Evolutionary conservation across 2,888 invertebrate species (phyloP).

Genomic region (Willowsia nigromaculata): DNA sequence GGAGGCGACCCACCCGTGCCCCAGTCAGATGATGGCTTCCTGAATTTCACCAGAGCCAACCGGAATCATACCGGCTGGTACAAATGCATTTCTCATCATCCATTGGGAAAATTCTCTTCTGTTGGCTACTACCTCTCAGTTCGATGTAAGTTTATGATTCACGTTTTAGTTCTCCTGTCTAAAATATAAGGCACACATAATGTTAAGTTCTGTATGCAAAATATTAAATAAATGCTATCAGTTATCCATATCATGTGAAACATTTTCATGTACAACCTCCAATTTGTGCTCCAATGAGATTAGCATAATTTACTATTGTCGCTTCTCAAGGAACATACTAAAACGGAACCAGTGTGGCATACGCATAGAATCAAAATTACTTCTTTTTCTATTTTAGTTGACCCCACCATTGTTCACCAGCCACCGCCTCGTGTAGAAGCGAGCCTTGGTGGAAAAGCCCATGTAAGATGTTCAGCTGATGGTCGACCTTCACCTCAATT

Average conservation of each 20-base stretch:
- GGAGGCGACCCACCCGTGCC: slow-evolving; percentile 82
- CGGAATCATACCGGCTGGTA: slow-evolving; percentile 95
- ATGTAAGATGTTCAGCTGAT: slow-evolving; percentile 89
- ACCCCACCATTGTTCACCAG: slow-evolving; percentile 79
- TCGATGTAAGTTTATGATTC: slow-evolving; percentile 86
- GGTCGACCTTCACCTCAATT: slow-evolving; percentile 79
- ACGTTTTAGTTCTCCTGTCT: background rate
- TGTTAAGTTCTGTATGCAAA: background rate
- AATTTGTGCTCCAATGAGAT: too few species aligned
- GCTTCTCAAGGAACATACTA: too few species aligned
- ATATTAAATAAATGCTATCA: too few species aligned
- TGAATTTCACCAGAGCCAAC: slow-evolving; percentile 90
- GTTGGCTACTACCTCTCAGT: slow-evolving; percentile 95
- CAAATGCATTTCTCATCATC: slow-evolving; percentile 91
- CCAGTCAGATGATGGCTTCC: slow-evolving; percentile 88
- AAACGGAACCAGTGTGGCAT: too few species aligned
- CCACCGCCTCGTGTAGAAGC: slow-evolving; percentile 83
- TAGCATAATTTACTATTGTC: too few species aligned
- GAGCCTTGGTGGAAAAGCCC: slow-evolving; percentile 91
- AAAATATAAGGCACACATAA: too few species aligned
- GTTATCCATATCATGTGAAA: too few species aligned
- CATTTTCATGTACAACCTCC: too few species aligned
- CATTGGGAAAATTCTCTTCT: slow-evolving; percentile 91
- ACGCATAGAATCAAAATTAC: too few species aligned
- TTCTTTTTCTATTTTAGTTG: slow-evolving; percentile 79